phyloP scores from a whole-genome alignment of 1,140 invertebrate genomes.

The Drosophila littoralis region DNA sequence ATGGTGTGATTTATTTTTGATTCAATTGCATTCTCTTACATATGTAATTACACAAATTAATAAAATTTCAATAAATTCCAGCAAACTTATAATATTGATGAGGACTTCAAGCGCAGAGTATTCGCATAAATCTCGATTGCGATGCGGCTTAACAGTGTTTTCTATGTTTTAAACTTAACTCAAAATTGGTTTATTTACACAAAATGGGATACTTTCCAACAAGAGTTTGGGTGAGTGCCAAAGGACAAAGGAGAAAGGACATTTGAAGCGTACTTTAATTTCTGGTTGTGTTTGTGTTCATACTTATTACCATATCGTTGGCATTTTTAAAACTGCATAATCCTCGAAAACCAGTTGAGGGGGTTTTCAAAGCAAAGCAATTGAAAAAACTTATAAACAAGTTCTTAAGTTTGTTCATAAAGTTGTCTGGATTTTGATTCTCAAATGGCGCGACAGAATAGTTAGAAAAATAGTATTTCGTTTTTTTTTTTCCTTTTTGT shows the following conservation, averaged over 20 bases:
- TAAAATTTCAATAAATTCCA: conserved; percentile 19
- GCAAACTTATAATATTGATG: conserved; percentile 4
- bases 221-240: neutral
- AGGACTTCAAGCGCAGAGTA: neutral
- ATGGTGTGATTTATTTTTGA: conserved; percentile 80
- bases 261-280: neutral
- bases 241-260: neutral
- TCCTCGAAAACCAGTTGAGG: neutral
- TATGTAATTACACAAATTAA: conserved; percentile 58
- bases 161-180: neutral
- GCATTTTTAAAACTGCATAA: neutral
- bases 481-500: conserved; percentile 5
- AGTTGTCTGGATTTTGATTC: conserved; percentile 62
- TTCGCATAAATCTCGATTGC: neutral
- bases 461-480: conserved; percentile 58
- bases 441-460: conserved; percentile 46
- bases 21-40: conserved; percentile 75
- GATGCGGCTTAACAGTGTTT: neutral
- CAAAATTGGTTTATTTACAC: conserved; percentile 1
- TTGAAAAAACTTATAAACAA: conserved; percentile 8
- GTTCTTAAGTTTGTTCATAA: conserved; percentile 31
- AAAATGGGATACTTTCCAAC: neutral
- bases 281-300: too few species aligned
- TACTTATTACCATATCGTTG: too few species aligned
- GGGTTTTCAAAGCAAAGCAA: neutral